A percentile compares a stretch with the other conserved stretches of the same genome.
phyloP scores from a whole-genome alignment of 2,888 invertebrate genomes.

The Anoncus sp. region DNA sequence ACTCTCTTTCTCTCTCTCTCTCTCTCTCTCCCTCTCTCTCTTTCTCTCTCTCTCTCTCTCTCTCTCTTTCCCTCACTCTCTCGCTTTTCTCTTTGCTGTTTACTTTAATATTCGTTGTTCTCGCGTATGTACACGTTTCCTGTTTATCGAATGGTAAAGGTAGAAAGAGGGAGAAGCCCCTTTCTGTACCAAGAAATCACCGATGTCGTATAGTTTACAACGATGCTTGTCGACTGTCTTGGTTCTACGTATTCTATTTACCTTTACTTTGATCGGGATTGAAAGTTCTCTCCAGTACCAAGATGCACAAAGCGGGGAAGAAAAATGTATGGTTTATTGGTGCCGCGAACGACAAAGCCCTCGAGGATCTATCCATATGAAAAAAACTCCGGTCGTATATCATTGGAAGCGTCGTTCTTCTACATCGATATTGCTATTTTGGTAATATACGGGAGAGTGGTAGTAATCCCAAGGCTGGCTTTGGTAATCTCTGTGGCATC shows the following conservation, averaged over 20 bases:
- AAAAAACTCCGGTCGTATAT: not conserved
- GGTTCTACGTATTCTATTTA: conserved; percentile 6
- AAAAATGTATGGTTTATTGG: not conserved
- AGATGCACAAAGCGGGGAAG: not conserved
- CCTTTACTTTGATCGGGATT: conserved; percentile 19
- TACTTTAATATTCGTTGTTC: conserved; percentile 4
- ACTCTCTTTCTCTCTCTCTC: not conserved
- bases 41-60: not conserved
- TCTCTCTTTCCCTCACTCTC: not conserved
- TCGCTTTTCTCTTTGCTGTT: not conserved
- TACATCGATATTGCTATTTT: not conserved
- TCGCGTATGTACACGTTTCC: not conserved
- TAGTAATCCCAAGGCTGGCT: too few species aligned
- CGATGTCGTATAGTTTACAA: conserved; percentile 8
- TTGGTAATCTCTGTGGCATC: too few species aligned
- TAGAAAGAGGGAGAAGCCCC: not conserved
- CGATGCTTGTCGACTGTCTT: not conserved
- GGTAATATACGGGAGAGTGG: too few species aligned
- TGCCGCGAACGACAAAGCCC: not conserved
- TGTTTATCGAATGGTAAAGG: not conserved
- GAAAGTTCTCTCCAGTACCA: not conserved
- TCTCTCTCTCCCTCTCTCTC: not conserved
- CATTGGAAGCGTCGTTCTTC: not conserved
- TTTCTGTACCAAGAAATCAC: conserved; percentile 11
- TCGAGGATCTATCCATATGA: not conserved